Base-by-base conservation (phyloP, 2,888 invertebrate genomes). In the Leptarthrus brevirostris region DNA sequence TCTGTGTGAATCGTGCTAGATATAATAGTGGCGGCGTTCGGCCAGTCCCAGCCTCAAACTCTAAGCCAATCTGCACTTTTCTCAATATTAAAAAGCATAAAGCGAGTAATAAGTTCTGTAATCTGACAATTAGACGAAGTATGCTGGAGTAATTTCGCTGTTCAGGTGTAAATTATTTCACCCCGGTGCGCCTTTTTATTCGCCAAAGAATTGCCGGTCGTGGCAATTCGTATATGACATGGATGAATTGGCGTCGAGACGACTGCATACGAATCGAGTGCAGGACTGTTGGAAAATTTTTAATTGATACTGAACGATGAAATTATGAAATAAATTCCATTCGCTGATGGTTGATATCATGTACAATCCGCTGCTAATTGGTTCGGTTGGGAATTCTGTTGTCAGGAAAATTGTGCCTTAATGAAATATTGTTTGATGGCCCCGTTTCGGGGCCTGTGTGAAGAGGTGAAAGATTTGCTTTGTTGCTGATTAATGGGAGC, bases 291-390 rank as follows among this genome's bases (percentile, higher is more conserved):
- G 8, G 30, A 30, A 30, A 30, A 30, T 44, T 61, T 61, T 61
- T 61, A 61, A 40, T 61, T 61, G 61, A 61, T 61, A 40, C 61
- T 40, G 40, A 61, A 61, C 61, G 40, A 36, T 3, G 40, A 61
- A 61, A 61, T 61, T 61, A 61, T 61, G 61, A 61, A 34, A 61
- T 61, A 61, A 61, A 61, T 61, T 61, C 61, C 61, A 36, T 61
- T 40, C 40, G 8, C 16, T 54, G 16, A 61, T 34, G 22, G 40
- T 26, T 30, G 36, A 14, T 61, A 61, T 61, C 61, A 36, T 18
- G 40, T 3, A 61, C 61, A 61, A 61, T 61, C n/a, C 40, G 61
- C 61, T 16, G 40, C 61, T 61, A 61, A 61, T 61, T 61, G 61
- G 61, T 61, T 61, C 20, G 34, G 61, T 61, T 61, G 40, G 61